Percentiles rank a stretch among this genome's conserved stretches.
Evolutionary conservation across 2,888 invertebrate species (phyloP).

Genomic region (Drosophila testacea): DNA sequence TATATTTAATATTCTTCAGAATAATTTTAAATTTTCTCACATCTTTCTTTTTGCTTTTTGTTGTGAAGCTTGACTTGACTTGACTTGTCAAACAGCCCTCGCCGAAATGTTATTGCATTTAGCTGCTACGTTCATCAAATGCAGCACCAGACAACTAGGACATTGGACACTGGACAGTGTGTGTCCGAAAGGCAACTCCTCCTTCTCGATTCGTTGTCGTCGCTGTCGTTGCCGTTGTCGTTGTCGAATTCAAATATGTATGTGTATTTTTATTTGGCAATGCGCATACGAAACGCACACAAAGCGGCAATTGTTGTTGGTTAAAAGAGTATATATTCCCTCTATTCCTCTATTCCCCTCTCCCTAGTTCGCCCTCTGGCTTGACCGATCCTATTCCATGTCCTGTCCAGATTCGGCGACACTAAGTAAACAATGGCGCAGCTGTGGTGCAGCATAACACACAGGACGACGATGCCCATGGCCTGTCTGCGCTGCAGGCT

Average conservation of each 20-base stretch:
- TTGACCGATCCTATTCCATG: conserved; percentile 30
- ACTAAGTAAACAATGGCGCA: conserved; percentile 76
- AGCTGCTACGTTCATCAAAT: conserved; percentile 32
- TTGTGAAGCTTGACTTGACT: no score
- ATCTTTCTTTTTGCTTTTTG: no score
- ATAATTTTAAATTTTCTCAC: no score
- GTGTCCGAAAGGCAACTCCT: background rate
- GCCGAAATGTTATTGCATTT: conserved; percentile 7
- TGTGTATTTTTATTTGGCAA: conserved; percentile 66
- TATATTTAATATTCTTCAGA: no score
- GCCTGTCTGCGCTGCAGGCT: conserved; percentile 51
- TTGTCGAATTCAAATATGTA: conserved; percentile 66
- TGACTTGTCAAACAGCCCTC: no score
- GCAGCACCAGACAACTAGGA: conserved; percentile 12
- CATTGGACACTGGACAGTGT: background rate
- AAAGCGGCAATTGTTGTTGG: conserved; percentile 54
- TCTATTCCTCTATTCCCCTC: background rate
- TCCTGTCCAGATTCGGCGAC: conserved; percentile 71
- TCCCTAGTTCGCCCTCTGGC: conserved; percentile 16
- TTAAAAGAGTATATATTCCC: background rate
- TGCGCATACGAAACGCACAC: conserved; percentile 43
- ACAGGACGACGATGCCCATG: conserved; percentile 29
- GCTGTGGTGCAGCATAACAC: conserved; percentile 67
- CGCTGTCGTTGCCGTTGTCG: background rate
- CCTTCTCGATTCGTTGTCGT: conserved; percentile 1